Base-by-base conservation (phyloP, 2,888 invertebrate species). In the Clusia tigrina region DNA sequence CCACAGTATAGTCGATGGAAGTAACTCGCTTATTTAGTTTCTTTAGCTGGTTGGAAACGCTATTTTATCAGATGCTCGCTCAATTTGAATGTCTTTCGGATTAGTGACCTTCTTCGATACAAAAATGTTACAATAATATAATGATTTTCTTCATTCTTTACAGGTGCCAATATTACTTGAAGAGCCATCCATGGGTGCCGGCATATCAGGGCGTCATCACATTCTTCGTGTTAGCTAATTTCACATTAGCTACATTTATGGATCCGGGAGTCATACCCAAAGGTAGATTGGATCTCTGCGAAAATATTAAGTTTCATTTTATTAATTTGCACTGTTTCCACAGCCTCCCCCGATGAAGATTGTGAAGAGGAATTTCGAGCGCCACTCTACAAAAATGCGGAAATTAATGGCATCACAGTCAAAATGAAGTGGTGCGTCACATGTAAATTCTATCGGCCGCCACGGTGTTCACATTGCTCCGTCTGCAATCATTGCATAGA, bases 371-470 rank as follows among this genome's bases (percentile, higher is more conserved):
- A 99, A 85, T 94, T 96, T 81, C 89, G 97, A 77, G 96, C 98
- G 66, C 96, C 96, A 10, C 87, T 99, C 66, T 98, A 98, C 85
- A 96, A 95, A 85, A 96, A 92, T 85, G 96, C 98, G 69, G 98
- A 98, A 85, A 97, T 99, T 74, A 96, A 97, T 86, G 98, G 98
- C 67, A 96, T 98, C 73, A 96, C 96, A 15, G 97, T 99, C 67
- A 91, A 98, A 68, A 98, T 99, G 98, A 99, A 99, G 86, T 99
- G 98, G 98, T 98, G 99, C 86, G 95, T 96, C 73, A 99, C 99
- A 2, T 99, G 99, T 87, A 96, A 98, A 87, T 99, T 99, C 87
- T 99, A 99, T 86, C 89, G 99, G 79, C 99, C 99, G 82, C 99
- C 99, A 69, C 88, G 99, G 80, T 98, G 98, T 85, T 97, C 97